Evolutionary conservation across 2,113 vertebrate genomes (phyloP).

Genomic region (Chamaea fasciata): DNA sequence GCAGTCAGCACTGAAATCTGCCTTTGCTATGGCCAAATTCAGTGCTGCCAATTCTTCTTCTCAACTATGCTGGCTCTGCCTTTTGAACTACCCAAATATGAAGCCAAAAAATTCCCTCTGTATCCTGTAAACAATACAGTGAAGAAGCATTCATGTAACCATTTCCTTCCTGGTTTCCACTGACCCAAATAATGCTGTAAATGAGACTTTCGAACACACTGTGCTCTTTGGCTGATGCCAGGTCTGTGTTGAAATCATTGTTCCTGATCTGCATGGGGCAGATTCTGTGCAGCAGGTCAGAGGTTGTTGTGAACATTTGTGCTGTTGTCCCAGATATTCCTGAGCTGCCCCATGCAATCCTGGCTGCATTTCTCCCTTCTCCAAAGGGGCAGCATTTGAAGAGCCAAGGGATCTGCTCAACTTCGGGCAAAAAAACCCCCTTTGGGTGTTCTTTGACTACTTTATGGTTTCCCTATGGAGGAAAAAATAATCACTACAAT

Average conservation of each 20-base stretch:
- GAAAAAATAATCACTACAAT: neutral
- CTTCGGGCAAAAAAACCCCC: neutral
- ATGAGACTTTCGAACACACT: rapidly evolving
- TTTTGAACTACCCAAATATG: neutral
- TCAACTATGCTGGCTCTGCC: neutral
- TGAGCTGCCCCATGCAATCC: neutral
- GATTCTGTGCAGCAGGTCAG: neutral
- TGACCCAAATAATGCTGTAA: neutral
- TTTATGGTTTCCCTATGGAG: neutral
- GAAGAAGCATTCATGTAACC: neutral
- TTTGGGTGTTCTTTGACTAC: neutral
- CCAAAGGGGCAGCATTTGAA: neutral
- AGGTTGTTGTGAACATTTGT: rapidly evolving
- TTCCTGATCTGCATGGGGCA: rapidly evolving
- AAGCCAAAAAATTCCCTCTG: neutral
- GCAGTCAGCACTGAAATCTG: neutral
- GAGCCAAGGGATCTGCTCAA: neutral
- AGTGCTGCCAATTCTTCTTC: neutral
- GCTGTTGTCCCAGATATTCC: neutral
- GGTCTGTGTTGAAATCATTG: neutral
- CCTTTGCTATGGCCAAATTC: neutral
- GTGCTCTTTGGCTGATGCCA: neutral
- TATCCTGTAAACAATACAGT: constrained; percentile 27
- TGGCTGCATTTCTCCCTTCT: neutral
- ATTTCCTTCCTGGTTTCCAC: constrained; percentile 38